These are phyloP conservation scores for Aphelinus atriplicis DNA, from an alignment of 1,140 invertebrate species.

Conservation along the genomic window DNA sequence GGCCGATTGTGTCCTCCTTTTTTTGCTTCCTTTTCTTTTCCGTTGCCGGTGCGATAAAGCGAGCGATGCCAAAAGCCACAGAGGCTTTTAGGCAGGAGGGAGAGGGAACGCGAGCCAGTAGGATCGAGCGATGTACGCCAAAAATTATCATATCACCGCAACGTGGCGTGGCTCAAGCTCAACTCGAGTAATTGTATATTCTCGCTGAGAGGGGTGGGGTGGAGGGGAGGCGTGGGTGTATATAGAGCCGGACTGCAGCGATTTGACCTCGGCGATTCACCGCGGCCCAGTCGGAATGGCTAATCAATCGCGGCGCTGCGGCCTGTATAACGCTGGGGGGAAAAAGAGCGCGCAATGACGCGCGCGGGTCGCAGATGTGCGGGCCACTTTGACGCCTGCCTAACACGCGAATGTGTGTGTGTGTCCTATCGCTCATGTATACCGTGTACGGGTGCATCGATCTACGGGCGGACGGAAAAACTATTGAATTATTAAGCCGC, in stretches of 20 bases:
- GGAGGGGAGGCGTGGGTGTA: not conserved
- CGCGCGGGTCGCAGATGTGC: not conserved
- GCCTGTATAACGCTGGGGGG: no score
- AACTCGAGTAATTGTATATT: not conserved
- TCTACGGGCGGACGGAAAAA: not conserved
- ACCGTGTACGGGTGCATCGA: not conserved
- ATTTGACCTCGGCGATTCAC: not conserved
- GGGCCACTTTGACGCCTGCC: not conserved
- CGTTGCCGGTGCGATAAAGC: no score
- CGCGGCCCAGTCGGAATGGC: not conserved
- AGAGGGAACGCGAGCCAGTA: no score
- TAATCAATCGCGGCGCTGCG: not conserved
- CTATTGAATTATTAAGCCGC: not conserved
- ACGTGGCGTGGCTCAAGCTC: no score
- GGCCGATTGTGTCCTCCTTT: no score
- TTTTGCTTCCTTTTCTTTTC: no score
- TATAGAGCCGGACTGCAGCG: not conserved
- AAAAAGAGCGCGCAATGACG: not conserved
- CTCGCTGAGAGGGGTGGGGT: not conserved
- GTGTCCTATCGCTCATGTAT: no score
- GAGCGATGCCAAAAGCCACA: no score
- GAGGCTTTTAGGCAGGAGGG: no score
- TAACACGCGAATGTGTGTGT: not conserved
- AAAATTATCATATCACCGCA: no score
- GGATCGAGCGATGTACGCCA: no score